A percentile compares a stretch with the other conserved stretches of the same genome.
Conservation (phyloP, 2,888 invertebrate genomes). For the Acrobasis repandana region DNA sequence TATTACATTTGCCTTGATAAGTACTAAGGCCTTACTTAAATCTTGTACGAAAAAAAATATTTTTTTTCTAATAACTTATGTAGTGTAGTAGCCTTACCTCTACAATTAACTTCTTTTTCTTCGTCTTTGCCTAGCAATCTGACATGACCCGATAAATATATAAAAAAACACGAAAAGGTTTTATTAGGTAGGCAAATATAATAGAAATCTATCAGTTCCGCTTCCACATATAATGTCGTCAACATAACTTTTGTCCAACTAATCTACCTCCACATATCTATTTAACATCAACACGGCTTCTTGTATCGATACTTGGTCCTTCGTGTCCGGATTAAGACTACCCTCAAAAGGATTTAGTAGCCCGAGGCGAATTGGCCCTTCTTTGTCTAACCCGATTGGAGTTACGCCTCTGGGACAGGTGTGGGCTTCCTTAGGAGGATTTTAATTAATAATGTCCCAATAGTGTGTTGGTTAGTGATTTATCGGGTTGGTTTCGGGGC, state of each 20-base stretch:
- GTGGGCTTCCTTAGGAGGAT: constrained; percentile 66
- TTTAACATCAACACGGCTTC: constrained; percentile 35
- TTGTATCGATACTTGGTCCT: constrained; percentile 70
- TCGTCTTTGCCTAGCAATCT: too few relatives aligned
- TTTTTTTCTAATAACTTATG: too few relatives aligned
- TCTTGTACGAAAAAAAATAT: too few relatives aligned
- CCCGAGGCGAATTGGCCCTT: constrained; percentile 64
- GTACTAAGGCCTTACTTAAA: too few relatives aligned
- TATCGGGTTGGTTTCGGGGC: constrained; percentile 35
- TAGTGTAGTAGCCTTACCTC: too few relatives aligned
- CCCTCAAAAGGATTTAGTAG: constrained; percentile 66
- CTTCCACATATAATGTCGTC: not conserved
- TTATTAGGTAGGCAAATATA: too few relatives aligned
- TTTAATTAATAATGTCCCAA: constrained; percentile 80
- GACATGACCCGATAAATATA: too few relatives aligned
- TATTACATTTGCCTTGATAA: too few relatives aligned
- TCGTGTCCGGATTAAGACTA: constrained; percentile 61
- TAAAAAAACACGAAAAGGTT: too few relatives aligned
- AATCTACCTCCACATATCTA: constrained; percentile 18
- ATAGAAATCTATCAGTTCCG: too few relatives aligned
- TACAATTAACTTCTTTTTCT: too few relatives aligned
- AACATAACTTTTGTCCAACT: constrained; percentile 4
- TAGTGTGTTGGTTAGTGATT: constrained; percentile 60
- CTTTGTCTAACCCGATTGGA: constrained; percentile 64
- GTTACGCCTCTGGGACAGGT: constrained; percentile 69